A percentile compares a stretch with the other conserved stretches of the same genome.
phyloP scores from a whole-genome alignment of 2,888 invertebrate species.

The Scaptomyza polygonia region DNA sequence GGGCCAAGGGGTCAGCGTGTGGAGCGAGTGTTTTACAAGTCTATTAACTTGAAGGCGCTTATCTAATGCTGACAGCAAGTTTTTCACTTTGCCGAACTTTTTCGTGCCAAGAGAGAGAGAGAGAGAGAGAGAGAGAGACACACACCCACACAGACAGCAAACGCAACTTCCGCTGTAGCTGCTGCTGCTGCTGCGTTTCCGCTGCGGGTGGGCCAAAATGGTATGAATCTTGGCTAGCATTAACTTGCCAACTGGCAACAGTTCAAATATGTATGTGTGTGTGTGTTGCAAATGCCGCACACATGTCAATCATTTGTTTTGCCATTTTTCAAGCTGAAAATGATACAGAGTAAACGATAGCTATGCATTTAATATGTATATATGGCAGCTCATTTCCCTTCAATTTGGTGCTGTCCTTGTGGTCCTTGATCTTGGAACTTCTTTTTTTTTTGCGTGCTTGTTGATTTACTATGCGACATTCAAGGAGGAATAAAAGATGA shows the following conservation, averaged over 20 bases:
- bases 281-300: conserved; percentile 64
- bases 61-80: conserved; percentile 83
- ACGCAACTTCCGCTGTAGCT: conserved; percentile 62
- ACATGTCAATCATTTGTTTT: conserved; percentile 82
- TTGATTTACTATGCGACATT: conserved; percentile 23
- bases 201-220: conserved; percentile 40
- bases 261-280: conserved; percentile 55
- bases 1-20: conserved; percentile 65
- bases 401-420: conserved; percentile 25
- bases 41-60: conserved; percentile 83
- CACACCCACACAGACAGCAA: conserved; percentile 26
- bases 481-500: background rate
- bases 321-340: conserved; percentile 65
- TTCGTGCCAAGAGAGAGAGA: conserved; percentile 40
- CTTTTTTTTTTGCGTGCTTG: background rate
- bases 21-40: conserved; percentile 82
- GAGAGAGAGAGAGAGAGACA: conserved; percentile 21
- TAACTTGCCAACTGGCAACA: conserved; percentile 50
- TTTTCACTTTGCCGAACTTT: conserved; percentile 80
- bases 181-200: conserved; percentile 67
- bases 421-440: conserved; percentile 3
- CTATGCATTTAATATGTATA: conserved; percentile 73
- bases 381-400: conserved; percentile 61
- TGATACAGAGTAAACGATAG: conserved; percentile 32
- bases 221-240: conserved; percentile 36